A percentile compares a stretch with the other conserved stretches of the same genome.
These are phyloP conservation scores for Conus canariensis DNA, from an alignment of 2,888 invertebrate genomes.

Conservation along the genomic window DNA sequence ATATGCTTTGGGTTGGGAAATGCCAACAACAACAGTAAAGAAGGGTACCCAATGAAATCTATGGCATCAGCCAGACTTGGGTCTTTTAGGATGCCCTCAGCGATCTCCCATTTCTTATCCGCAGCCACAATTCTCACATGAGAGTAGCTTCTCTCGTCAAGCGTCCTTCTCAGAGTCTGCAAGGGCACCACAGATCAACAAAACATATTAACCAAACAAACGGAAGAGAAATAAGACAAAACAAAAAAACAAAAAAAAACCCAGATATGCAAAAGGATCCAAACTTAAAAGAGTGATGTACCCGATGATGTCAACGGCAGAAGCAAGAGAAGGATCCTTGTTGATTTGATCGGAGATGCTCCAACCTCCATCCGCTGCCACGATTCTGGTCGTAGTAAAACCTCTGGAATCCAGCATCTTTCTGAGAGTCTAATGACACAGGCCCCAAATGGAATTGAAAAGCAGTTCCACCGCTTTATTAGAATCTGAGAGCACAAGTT, in stretches of 20 bases:
- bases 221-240: neutral
- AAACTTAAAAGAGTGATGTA: constrained; percentile 50
- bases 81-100: constrained; percentile 67
- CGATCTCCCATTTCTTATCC: constrained; percentile 72
- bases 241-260: neutral
- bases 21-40: neutral
- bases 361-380: constrained; percentile 77
- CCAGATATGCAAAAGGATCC: neutral
- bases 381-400: constrained; percentile 70
- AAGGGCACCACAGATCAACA: neutral
- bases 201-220: neutral
- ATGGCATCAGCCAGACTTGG: constrained; percentile 65
- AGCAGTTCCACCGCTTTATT: neutral
- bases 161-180: constrained; percentile 39
- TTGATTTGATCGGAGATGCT: constrained; percentile 68
- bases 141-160: neutral
- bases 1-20: neutral
- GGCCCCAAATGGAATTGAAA: neutral
- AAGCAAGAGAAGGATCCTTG: constrained; percentile 63
- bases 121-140: constrained; percentile 16
- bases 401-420: constrained; percentile 64
- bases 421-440: constrained; percentile 43
- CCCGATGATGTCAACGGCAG: constrained; percentile 76
- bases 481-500: neutral
- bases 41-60: constrained; percentile 75